A percentile compares a stretch with the other conserved stretches of the same genome.
phyloP scores from a whole-genome alignment of 2,113 vertebrate genomes.

The Excalfactoria chinensis region DNA sequence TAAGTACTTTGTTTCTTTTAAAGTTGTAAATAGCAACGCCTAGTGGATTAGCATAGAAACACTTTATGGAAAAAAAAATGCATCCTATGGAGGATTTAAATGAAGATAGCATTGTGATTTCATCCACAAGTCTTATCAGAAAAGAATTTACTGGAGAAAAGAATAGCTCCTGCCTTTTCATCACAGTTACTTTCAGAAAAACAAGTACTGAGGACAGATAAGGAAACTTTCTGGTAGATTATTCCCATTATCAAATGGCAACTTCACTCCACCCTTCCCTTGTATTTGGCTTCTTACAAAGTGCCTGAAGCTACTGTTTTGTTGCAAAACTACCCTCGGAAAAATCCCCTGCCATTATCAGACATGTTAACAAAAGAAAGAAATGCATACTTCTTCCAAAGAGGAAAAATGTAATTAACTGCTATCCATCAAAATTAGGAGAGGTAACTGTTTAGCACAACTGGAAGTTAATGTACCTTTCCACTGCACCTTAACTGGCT shows the following conservation, averaged over 20 bases:
- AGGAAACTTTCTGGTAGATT: slow-evolving; percentile 43
- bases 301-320: slow-evolving; percentile 43
- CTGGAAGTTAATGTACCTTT: background rate
- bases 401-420: slow-evolving; percentile 49
- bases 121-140: slow-evolving; percentile 43
- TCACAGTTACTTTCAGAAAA: slow-evolving; percentile 37
- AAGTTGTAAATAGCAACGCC: slow-evolving; percentile 59
- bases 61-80: slow-evolving; percentile 23
- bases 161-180: slow-evolving; percentile 46
- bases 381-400: slow-evolving; percentile 33
- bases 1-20: slow-evolving; percentile 1
- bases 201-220: slow-evolving; percentile 25
- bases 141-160: slow-evolving; percentile 46
- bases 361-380: slow-evolving; percentile 50
- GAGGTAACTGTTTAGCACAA: background rate
- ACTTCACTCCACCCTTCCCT: slow-evolving; percentile 65
- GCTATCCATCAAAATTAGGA: slow-evolving; percentile 30
- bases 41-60: slow-evolving; percentile 60
- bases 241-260: slow-evolving; percentile 50
- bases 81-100: slow-evolving; percentile 23
- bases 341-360: slow-evolving; percentile 71
- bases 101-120: slow-evolving; percentile 30
- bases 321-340: slow-evolving; percentile 62
- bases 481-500: background rate
- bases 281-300: slow-evolving; percentile 51